Evolutionary conservation across 2,113 vertebrate genomes (phyloP).

Genomic region (Lutjanus erythropterus): DNA sequence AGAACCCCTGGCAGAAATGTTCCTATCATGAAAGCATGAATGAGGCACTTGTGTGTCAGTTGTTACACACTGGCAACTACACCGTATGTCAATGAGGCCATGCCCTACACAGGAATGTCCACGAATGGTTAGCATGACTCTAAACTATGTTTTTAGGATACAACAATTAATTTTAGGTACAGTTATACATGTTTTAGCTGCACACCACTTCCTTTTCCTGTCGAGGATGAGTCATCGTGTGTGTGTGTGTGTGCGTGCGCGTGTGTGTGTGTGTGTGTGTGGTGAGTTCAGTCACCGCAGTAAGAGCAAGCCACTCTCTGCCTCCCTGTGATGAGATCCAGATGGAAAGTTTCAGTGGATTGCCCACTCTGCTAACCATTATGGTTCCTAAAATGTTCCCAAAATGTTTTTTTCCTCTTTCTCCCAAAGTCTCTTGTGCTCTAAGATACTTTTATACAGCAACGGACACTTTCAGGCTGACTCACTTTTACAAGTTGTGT

Average conservation of each 20-base stretch:
- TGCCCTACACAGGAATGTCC: constrained; percentile 55
- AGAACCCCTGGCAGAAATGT: no score
- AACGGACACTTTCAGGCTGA: constrained; percentile 12
- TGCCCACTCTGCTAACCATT: constrained; percentile 76
- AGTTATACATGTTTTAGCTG: constrained; percentile 70
- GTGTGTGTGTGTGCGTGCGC: constrained; percentile 23
- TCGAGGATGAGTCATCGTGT: constrained; percentile 63
- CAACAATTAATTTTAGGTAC: constrained; percentile 65
- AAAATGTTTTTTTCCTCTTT: constrained; percentile 49
- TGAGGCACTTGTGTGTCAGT: constrained; percentile 5
- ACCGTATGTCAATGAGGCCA: constrained; percentile 2
- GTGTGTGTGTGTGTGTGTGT: constrained; percentile 39
- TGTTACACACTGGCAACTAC: neutral
- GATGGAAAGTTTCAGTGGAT: constrained; percentile 76
- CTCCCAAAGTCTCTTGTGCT: constrained; percentile 30
- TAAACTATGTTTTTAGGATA: constrained; percentile 57
- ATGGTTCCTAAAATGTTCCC: constrained; percentile 68
- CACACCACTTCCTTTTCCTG: constrained; percentile 80
- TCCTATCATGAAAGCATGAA: constrained; percentile 20
- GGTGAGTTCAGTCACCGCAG: constrained; percentile 72
- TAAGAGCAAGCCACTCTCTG: constrained; percentile 65
- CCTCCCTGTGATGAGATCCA: constrained; percentile 79
- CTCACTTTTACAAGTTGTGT: constrained; percentile 5
- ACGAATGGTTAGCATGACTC: constrained; percentile 44
- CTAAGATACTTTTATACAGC: constrained; percentile 33